Percentiles rank a stretch among this genome's conserved stretches.
phyloP scores from a whole-genome alignment of 2,797 vertebrate genomes.

The Echeneis naucrates region DNA sequence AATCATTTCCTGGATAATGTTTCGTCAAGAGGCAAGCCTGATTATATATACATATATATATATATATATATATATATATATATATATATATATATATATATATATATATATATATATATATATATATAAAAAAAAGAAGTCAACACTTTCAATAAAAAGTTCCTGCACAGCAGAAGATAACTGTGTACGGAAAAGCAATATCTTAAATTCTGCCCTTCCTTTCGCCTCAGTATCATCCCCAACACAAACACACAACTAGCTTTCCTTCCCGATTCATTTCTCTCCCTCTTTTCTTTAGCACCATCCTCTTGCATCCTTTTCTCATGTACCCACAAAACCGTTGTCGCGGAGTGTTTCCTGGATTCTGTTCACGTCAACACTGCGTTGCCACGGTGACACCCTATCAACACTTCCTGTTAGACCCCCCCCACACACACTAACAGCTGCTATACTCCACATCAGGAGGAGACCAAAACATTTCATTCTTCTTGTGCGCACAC shows the following conservation, averaged over 20 bases:
- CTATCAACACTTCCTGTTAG: constrained; percentile 72
- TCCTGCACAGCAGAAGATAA: constrained; percentile 97
- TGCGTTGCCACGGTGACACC: constrained; percentile 50
- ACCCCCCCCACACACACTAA: constrained; percentile 35
- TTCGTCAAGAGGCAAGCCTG: constrained; percentile 75
- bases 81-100: no score
- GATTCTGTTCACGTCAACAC: constrained; percentile 62
- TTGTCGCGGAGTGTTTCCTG: constrained; percentile 52
- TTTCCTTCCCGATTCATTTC: not conserved
- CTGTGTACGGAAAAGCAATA: constrained; percentile 56
- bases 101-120: no score
- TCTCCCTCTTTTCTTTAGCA: not conserved
- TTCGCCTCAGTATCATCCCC: constrained; percentile 45
- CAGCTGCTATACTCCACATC: constrained; percentile 38
- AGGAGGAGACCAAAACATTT: constrained; percentile 33
- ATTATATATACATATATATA: no score
- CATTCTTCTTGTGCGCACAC: constrained; percentile 8
- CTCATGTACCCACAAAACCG: constrained; percentile 15
- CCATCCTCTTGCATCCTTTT: no score
- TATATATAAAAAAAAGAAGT: constrained; percentile 48
- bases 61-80: no score
- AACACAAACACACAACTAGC: constrained; percentile 4
- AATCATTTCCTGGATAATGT: constrained; percentile 56
- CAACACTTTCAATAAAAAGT: constrained; percentile 66
- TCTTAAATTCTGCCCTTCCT: constrained; percentile 56